Conservation (phyloP, 2,888 invertebrate genomes). For the Laothoe populi region DNA sequence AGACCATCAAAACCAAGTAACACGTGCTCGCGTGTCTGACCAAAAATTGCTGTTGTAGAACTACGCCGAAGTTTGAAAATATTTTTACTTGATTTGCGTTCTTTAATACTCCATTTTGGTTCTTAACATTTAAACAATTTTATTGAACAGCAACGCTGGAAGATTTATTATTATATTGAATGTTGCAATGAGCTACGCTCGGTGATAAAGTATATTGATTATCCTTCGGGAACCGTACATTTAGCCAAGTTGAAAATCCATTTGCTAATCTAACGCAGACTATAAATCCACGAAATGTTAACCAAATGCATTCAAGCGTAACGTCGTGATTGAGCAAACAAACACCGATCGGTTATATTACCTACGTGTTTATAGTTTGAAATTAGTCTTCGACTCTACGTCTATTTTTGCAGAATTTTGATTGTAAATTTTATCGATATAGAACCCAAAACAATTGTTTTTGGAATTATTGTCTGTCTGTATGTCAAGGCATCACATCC, state of each 20-base stretch:
- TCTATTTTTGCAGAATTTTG: too few relatives aligned
- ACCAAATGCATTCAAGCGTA: background rate
- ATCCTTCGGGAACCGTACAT: background rate
- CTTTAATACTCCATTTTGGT: background rate
- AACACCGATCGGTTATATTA: background rate
- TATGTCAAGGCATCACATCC: too few relatives aligned
- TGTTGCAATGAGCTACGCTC: background rate
- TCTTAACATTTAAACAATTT: background rate
- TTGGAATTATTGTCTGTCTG: too few relatives aligned
- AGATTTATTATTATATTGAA: background rate
- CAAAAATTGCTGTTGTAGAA: too few relatives aligned
- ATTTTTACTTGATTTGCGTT: background rate
- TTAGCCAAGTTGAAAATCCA: background rate
- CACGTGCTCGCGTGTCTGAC: too few relatives aligned
- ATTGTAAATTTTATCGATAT: too few relatives aligned
- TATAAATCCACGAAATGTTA: conserved; percentile 2
- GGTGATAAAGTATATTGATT: background rate
- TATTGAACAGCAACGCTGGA: background rate
- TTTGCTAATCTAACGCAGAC: background rate
- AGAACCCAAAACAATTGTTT: too few relatives aligned
- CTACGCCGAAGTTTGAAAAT: too few relatives aligned
- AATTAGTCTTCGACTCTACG: too few relatives aligned
- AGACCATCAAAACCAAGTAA: too few relatives aligned
- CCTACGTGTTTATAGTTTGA: too few relatives aligned
- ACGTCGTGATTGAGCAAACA: background rate